Evolutionary conservation across 1,140 invertebrate species (phyloP).

Genomic region (Drosophila carrolli): DNA sequence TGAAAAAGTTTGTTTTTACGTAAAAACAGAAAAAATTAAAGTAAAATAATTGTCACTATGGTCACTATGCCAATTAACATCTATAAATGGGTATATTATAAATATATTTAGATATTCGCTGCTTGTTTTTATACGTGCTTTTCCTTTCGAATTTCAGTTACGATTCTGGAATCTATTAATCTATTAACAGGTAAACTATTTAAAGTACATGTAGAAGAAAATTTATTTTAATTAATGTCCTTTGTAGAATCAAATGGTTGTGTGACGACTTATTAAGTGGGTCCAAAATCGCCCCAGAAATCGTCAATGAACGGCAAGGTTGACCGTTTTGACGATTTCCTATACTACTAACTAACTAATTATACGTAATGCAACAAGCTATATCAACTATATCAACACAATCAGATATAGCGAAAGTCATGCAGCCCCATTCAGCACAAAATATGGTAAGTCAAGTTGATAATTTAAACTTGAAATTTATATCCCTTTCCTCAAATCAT

Average conservation of each 20-base stretch:
- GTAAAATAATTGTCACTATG: not conserved
- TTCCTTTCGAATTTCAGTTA: conserved; percentile 5
- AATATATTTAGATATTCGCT: not conserved
- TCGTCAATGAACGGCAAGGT: conserved; percentile 41
- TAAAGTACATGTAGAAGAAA: not conserved
- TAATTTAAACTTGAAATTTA: not conserved
- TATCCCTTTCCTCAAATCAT: not conserved
- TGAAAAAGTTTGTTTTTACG: too few species aligned
- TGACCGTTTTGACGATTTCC: conserved; percentile 43
- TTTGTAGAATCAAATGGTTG: conserved; percentile 61
- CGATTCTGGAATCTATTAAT: not conserved
- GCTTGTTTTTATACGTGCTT: not conserved
- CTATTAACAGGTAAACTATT: conserved; percentile 5
- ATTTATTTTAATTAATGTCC: conserved; percentile 2
- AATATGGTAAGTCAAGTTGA: conserved; percentile 66
- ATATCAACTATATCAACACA: conserved; percentile 56
- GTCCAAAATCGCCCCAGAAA: conserved; percentile 49
- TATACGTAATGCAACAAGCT: conserved; percentile 73
- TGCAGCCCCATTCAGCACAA: conserved; percentile 77
- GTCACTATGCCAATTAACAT: not conserved
- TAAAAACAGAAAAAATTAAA: not conserved
- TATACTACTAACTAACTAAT: conserved; percentile 16
- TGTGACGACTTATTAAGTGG: conserved; percentile 55
- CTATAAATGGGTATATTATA: not conserved
- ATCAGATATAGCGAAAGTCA: conserved; percentile 64